Base-by-base conservation (phyloP, 2,888 invertebrate species). In the Tenthredo distinguenda region DNA sequence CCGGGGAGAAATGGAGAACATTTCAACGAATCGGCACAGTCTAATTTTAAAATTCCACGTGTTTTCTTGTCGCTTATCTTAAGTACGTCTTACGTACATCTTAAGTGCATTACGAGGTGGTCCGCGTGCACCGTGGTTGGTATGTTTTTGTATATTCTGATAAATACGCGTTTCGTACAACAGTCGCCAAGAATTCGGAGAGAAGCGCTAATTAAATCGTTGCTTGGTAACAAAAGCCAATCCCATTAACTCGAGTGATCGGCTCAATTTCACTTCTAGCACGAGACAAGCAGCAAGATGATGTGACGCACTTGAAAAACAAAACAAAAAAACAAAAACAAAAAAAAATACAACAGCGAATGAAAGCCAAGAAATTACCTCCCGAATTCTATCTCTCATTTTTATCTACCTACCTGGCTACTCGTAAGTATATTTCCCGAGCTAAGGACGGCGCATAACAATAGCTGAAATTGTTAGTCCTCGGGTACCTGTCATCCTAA, bases 61-160 rank as follows among this genome's bases (percentile, higher is more conserved):
- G 81, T 81, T 62, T 40, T 62, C 81, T 62, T 81, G 58, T 81
- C 50, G 31, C 81, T 81, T 81, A 81, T 81, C 81, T 81, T 81
- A 81, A 81, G 81, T 81, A 81, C 81, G 81, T 62, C 81, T 62
- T 81, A 40, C 81, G 81, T 81, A 81, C 58, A 62, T 62, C 81
- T 81, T 81, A 58, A 81, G 81, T 81, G 81, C 81, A 81, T 81
- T 81, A 81, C 81, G 81, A 81, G 81, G 81, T 81, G 81, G 62
- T 81, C 81, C 40, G 18, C 1, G 71, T 10, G 55, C 81, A 12
- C n/a, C 40, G 40, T 40, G 37, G 81, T 62, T 62, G 40, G 62
- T 81, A 43, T 81, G 62, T 77, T 62, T 81, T 40, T 55, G 18
- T 26, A 31, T 15, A 21, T 12, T 21, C 62, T 9, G 62, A 26